Percentiles rank a stretch among this genome's conserved stretches.
Conservation (phyloP, 2,888 invertebrate genomes). For the Phymatocera aterrima region DNA sequence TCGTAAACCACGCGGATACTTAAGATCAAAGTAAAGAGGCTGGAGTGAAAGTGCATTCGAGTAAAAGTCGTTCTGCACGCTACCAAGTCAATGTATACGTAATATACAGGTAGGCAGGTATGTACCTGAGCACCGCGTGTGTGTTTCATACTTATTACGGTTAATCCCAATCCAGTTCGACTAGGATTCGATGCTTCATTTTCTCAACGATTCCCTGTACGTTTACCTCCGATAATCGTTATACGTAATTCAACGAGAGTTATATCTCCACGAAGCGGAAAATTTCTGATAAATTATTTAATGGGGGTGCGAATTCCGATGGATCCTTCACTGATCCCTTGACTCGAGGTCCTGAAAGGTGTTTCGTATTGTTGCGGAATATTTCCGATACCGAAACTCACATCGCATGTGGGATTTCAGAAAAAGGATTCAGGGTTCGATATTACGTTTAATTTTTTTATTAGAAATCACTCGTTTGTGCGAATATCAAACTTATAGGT, state of each 20-base stretch:
- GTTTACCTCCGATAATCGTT: not conserved
- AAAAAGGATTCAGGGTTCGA: not conserved
- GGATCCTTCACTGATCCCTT: not conserved
- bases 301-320: not conserved
- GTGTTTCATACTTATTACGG: conserved; percentile 61
- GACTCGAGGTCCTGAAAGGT: not conserved
- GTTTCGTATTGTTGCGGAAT: not conserved
- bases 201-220: not conserved
- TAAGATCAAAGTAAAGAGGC: conserved; percentile 38
- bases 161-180: conserved; percentile 62
- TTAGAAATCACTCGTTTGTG: conserved; percentile 39
- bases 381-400: not conserved
- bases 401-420: not conserved
- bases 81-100: conserved; percentile 52
- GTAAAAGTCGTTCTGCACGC: conserved; percentile 69
- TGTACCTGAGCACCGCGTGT: conserved; percentile 47
- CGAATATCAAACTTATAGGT: conserved; percentile 12
- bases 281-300: not conserved
- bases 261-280: not conserved
- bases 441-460: conserved; percentile 24
- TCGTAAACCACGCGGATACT: conserved; percentile 2
- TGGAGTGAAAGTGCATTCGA: conserved; percentile 68
- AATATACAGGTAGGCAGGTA: conserved; percentile 39
- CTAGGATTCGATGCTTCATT: conserved; percentile 8
- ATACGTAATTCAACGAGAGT: not conserved